These are phyloP conservation scores for Apamea anceps DNA, from an alignment of 2,888 invertebrate species.

Conservation along the genomic window DNA sequence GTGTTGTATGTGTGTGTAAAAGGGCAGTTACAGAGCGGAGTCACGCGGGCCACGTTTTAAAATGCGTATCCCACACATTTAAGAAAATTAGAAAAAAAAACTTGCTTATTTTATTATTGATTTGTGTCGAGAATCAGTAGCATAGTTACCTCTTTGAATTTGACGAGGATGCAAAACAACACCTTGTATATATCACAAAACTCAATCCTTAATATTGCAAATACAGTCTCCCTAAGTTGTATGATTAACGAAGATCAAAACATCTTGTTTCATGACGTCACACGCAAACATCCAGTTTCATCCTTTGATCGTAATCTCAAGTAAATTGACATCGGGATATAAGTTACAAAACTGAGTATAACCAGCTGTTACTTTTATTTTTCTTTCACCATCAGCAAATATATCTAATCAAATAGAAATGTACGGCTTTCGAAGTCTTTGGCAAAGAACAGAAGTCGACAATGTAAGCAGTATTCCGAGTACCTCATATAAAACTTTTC, in stretches of 20 bases:
- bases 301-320: constrained; percentile 26
- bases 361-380: constrained; percentile 39
- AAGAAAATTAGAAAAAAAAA: no score
- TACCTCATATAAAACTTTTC: constrained; percentile 49
- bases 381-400: constrained; percentile 40
- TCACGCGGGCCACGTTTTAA: no score
- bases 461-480: constrained; percentile 39
- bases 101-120: no score
- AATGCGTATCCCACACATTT: no score
- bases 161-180: no score
- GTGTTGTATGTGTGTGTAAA: no score
- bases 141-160: no score
- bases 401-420: constrained; percentile 46
- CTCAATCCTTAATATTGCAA: neutral
- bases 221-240: neutral
- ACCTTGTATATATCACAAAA: no score
- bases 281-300: constrained; percentile 8
- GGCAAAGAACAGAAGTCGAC: constrained; percentile 42
- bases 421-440: constrained; percentile 21
- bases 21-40: no score
- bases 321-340: constrained; percentile 9
- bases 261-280: neutral
- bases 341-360: constrained; percentile 30
- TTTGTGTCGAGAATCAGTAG: no score
- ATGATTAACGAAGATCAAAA: constrained; percentile 1